A percentile compares a stretch with the other conserved stretches of the same genome.
Evolutionary conservation across 2,797 vertebrate species (phyloP).

Genomic region (Micropoecilia bifurca): DNA sequence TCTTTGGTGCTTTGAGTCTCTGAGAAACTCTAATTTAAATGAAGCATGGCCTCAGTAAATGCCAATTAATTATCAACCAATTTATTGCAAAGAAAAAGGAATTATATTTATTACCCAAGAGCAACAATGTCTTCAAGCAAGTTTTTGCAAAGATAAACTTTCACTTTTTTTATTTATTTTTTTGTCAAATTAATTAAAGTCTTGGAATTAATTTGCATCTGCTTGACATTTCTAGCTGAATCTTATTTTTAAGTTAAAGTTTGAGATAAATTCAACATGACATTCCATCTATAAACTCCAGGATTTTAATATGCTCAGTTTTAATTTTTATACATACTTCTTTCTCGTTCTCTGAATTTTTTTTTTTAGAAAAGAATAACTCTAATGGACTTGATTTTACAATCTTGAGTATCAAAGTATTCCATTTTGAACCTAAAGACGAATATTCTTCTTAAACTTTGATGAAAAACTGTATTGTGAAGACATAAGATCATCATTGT

Average conservation of each 20-base stretch:
- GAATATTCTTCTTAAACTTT: not conserved
- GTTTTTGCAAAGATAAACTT: constrained; percentile 1
- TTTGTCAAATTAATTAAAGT: not conserved
- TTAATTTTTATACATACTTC: not conserved
- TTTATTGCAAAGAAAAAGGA: not conserved
- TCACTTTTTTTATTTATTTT: not conserved
- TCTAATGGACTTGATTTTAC: not conserved
- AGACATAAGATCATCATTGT: too few relatives aligned
- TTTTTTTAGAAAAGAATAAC: not conserved
- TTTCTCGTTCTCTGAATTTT: not conserved
- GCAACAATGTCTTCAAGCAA: not conserved
- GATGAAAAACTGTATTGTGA: too few relatives aligned
- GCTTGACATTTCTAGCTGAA: not conserved
- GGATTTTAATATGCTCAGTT: not conserved
- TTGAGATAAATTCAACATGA: not conserved
- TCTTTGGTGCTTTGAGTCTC: not conserved
- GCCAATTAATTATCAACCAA: constrained; percentile 6
- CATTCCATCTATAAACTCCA: not conserved
- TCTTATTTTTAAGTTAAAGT: not conserved
- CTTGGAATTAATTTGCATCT: not conserved
- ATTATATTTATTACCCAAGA: constrained; percentile 17
- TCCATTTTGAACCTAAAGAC: not conserved
- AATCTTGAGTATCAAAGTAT: not conserved
- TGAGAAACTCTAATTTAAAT: constrained; percentile 5
- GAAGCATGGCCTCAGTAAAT: not conserved